phyloP scores from a whole-genome alignment of 2,888 invertebrate genomes.

The Cabera pusaria region DNA sequence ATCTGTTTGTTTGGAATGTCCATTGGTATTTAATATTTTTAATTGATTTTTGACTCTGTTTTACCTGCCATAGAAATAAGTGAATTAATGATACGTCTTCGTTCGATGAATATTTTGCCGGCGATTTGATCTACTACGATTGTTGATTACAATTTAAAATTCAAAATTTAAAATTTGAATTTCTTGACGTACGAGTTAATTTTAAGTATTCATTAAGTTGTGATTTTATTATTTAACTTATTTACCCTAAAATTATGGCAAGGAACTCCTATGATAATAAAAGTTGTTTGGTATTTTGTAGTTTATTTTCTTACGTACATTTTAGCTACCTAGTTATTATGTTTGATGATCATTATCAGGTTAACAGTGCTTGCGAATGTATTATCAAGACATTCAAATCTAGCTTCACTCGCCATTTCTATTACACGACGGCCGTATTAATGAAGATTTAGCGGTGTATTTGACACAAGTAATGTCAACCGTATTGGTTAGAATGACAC shows the following conservation, averaged over 20 bases:
- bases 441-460: too few species aligned
- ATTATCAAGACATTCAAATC: too few species aligned
- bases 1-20: conserved; percentile 57
- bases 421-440: too few species aligned
- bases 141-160: conserved; percentile 51
- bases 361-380: too few species aligned
- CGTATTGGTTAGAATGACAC: too few species aligned
- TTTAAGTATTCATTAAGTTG: conserved; percentile 82
- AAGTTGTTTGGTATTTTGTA: conserved; percentile 59
- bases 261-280: conserved; percentile 78
- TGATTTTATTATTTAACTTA: conserved; percentile 81
- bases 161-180: conserved; percentile 59
- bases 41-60: conserved; percentile 71
- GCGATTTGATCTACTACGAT: conserved; percentile 29
- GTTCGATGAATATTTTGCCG: conserved; percentile 39
- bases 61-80: conserved; percentile 81
- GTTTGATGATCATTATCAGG: too few species aligned
- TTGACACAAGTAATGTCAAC: too few species aligned
- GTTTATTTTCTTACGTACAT: too few species aligned
- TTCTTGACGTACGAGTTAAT: conserved; percentile 68
- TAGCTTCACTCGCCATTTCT: too few species aligned
- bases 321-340: too few species aligned
- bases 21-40: conserved; percentile 65
- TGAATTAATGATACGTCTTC: conserved; percentile 62
- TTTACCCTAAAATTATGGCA: conserved; percentile 81